Conservation (phyloP, 92 coral and sea anemone species). For the Porites cylindrica region DNA sequence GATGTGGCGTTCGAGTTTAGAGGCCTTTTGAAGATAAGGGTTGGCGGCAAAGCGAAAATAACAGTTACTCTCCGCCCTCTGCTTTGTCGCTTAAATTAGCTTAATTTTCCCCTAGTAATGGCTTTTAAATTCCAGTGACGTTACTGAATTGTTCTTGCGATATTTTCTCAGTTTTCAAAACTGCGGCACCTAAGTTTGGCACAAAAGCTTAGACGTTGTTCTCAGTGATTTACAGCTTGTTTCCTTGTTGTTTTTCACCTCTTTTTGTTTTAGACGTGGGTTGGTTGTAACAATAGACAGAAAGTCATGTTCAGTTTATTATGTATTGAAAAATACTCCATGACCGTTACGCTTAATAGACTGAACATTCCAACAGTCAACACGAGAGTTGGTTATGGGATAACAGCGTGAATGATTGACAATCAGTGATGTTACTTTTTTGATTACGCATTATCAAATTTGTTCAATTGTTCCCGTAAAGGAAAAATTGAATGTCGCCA, state of each 20-base stretch:
- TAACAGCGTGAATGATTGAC: too few species aligned
- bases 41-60: conserved; percentile 59
- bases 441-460: too few species aligned
- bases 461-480: too few species aligned
- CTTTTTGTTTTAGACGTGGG: not conserved
- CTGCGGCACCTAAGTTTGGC: conserved; percentile 42
- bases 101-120: conserved; percentile 67
- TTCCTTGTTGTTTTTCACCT: not conserved
- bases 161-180: conserved; percentile 57
- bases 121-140: conserved; percentile 58
- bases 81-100: conserved; percentile 70
- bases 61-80: conserved; percentile 71
- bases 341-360: too few species aligned
- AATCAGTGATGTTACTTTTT: too few species aligned
- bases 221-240: not conserved
- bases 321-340: not conserved
- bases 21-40: not conserved
- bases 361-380: not conserved
- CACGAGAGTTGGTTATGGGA: too few species aligned
- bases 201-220: not conserved
- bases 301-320: not conserved
- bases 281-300: not conserved
- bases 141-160: conserved; percentile 60
- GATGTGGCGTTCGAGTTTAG: too few species aligned
- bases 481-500: too few species aligned